Conservation (phyloP, 2,797 vertebrate genomes). For the Silurus lanzhouensis region DNA sequence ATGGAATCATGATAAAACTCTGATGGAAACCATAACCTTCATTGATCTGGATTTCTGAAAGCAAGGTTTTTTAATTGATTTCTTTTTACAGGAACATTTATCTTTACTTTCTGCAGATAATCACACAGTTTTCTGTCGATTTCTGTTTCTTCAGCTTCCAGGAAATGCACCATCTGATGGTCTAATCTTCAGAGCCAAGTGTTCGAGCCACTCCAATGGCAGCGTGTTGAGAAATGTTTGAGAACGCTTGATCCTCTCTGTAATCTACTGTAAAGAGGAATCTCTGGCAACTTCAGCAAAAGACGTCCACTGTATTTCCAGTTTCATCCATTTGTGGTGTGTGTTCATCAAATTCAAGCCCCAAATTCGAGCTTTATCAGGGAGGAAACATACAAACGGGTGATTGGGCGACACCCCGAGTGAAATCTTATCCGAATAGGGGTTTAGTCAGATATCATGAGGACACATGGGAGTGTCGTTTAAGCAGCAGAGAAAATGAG, state of each 20-base stretch:
- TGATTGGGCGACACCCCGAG: neutral
- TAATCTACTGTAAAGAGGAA: constrained; percentile 16
- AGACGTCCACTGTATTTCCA: neutral
- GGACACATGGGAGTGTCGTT: neutral
- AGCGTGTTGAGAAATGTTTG: neutral
- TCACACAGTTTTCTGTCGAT: neutral
- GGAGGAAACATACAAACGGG: neutral
- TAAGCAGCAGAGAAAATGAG: neutral
- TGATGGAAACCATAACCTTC: too few relatives aligned
- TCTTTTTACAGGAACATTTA: neutral
- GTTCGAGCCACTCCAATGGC: neutral
- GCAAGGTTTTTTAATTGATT: too few relatives aligned
- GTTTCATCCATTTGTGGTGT: neutral
- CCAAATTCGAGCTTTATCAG: neutral
- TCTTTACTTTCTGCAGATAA: neutral
- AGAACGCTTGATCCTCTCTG: neutral
- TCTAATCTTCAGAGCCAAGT: constrained; percentile 15
- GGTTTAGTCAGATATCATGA: neutral
- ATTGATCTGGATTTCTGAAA: too few relatives aligned
- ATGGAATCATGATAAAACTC: neutral
- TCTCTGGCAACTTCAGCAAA: neutral
- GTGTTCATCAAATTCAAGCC: neutral
- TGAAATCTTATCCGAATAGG: neutral
- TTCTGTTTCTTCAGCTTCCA: neutral
- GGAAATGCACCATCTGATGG: constrained; percentile 34